Conservation (phyloP, 2,797 vertebrate genomes). For the Lagorchestes hirsutus region DNA sequence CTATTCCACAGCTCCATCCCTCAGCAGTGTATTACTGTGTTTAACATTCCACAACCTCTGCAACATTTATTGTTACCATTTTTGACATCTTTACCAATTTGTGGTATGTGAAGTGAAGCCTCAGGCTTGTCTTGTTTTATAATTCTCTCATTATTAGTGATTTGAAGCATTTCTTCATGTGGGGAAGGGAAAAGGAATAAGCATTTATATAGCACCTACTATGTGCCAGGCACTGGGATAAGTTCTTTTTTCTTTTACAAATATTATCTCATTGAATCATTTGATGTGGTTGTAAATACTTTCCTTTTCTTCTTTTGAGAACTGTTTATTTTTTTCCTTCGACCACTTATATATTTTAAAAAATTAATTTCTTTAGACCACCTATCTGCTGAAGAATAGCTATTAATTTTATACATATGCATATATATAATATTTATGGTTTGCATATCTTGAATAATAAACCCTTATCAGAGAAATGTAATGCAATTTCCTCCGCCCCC, state of each 20-base stretch:
- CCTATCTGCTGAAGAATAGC: neutral
- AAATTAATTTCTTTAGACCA: neutral
- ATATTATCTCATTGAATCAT: neutral
- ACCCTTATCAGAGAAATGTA: neutral
- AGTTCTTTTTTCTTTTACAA: neutral
- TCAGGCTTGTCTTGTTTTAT: neutral
- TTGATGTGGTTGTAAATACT: neutral
- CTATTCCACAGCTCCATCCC: neutral
- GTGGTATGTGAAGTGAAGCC: neutral
- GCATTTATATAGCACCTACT: neutral
- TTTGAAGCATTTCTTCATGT: neutral
- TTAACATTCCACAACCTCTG: neutral
- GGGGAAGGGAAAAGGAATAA: neutral
- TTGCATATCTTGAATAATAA: neutral
- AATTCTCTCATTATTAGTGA: neutral
- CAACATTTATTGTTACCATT: neutral
- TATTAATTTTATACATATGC: neutral
- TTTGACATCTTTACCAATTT: neutral
- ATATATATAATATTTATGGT: too few relatives aligned
- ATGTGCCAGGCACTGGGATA: neutral
- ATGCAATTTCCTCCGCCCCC: fast-evolving
- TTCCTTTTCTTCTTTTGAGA: neutral
- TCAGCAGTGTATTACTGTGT: neutral
- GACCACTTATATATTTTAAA: neutral
- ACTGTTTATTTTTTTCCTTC: neutral